phyloP scores from a whole-genome alignment of 2,888 invertebrate species.

The Ctena decussata region DNA sequence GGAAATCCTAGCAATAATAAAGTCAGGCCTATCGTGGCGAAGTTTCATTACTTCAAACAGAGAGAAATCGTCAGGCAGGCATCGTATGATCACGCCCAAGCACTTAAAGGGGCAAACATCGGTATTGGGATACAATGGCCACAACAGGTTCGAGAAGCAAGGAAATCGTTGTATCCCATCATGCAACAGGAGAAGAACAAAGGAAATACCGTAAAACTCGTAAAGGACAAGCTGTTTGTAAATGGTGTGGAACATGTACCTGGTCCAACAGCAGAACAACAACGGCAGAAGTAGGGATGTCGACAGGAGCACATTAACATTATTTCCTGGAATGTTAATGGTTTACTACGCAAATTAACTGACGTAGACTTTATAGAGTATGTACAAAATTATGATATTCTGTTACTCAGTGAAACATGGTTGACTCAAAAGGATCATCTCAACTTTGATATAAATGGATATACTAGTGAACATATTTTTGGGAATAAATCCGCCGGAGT shows the following conservation, averaged over 20 bases:
- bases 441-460: too few relatives aligned
- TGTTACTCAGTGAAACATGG: neutral
- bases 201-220: neutral
- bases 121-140: neutral
- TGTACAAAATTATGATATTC: neutral
- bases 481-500: too few relatives aligned
- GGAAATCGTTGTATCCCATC: neutral
- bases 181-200: too few relatives aligned
- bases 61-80: neutral
- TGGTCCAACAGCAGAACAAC: too few relatives aligned
- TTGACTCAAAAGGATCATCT: neutral
- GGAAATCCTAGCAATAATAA: neutral
- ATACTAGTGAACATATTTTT: neutral
- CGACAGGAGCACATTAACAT: too few relatives aligned
- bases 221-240: neutral
- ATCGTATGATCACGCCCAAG: neutral
- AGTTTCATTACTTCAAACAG: too few relatives aligned
- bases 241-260: too few relatives aligned
- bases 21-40: too few relatives aligned
- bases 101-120: neutral
- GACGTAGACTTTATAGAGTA: neutral
- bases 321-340: neutral
- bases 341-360: too few relatives aligned
- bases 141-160: neutral
- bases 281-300: too few relatives aligned